A percentile compares a stretch with the other conserved stretches of the same genome.
Evolutionary conservation across 64 coral and sea anemone species (phyloP).

Genomic region (Montipora foliosa): DNA sequence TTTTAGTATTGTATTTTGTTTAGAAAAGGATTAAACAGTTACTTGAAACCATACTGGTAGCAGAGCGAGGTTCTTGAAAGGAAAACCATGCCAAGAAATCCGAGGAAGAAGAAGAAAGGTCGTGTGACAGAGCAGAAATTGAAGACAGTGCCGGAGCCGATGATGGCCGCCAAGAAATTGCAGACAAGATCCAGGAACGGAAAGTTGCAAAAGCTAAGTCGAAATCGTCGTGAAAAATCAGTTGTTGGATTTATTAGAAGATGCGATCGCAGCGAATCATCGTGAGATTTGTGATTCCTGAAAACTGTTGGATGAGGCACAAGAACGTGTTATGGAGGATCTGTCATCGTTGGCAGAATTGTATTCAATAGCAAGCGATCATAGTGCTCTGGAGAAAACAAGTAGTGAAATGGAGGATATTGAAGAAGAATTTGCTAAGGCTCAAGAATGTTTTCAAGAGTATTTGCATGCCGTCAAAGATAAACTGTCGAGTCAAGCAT

Average conservation of each 20-base stretch:
- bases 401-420: neutral
- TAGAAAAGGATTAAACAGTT: too few relatives aligned
- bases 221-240: neutral
- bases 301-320: conserved; percentile 2
- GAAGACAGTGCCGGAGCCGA: neutral
- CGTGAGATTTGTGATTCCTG: too few relatives aligned
- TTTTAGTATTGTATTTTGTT: too few relatives aligned
- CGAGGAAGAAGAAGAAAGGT: conserved; percentile 8
- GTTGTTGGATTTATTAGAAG: neutral
- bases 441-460: conserved; percentile 1
- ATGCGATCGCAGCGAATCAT: neutral
- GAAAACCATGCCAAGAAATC: neutral
- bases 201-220: neutral
- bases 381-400: neutral
- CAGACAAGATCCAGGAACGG: neutral
- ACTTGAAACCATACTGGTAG: neutral
- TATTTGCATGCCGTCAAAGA: neutral
- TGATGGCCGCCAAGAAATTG: neutral
- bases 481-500: neutral
- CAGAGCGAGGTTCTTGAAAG: conserved; percentile 9
- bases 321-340: neutral
- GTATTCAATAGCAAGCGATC: neutral
- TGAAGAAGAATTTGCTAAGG: neutral
- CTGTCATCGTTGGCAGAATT: neutral
- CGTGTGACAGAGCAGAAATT: neutral